Percentiles rank a stretch among this genome's conserved stretches.
Evolutionary conservation across 2,797 vertebrate genomes (phyloP).

Genomic region (Poecile montanus): DNA sequence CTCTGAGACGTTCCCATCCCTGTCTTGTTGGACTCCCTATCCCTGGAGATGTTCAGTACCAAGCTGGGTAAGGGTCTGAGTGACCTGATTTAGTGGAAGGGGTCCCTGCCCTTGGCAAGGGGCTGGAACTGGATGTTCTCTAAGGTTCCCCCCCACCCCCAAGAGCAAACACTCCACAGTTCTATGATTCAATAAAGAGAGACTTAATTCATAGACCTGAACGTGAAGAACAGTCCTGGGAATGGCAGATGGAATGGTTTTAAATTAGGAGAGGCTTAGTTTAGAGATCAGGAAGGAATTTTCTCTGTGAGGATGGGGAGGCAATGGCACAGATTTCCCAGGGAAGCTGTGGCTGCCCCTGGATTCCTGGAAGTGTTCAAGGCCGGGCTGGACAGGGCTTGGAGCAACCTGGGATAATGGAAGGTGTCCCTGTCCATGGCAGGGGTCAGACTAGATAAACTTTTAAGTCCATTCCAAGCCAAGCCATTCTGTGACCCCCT

Average conservation of each 20-base stretch:
- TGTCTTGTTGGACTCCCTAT: background rate
- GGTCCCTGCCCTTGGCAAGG: background rate
- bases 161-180: background rate
- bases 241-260: background rate
- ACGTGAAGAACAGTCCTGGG: background rate
- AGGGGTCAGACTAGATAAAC: too few species aligned
- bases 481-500: background rate
- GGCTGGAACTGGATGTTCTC: background rate
- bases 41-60: background rate
- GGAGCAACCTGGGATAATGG: accelerated
- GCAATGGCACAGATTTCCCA: accelerated
- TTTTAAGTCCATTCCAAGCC: background rate
- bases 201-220: background rate
- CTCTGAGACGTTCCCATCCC: background rate
- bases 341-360: background rate
- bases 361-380: background rate
- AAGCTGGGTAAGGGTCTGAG: background rate
- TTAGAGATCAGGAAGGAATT: background rate
- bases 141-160: background rate
- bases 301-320: accelerated
- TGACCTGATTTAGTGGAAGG: background rate
- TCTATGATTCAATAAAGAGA: background rate
- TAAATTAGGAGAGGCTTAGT: background rate
- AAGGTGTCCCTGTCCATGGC: background rate
- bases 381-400: accelerated